Evolutionary conservation across 2,797 vertebrate genomes (phyloP).

Genomic region (Peromyscus melanophrys): DNA sequence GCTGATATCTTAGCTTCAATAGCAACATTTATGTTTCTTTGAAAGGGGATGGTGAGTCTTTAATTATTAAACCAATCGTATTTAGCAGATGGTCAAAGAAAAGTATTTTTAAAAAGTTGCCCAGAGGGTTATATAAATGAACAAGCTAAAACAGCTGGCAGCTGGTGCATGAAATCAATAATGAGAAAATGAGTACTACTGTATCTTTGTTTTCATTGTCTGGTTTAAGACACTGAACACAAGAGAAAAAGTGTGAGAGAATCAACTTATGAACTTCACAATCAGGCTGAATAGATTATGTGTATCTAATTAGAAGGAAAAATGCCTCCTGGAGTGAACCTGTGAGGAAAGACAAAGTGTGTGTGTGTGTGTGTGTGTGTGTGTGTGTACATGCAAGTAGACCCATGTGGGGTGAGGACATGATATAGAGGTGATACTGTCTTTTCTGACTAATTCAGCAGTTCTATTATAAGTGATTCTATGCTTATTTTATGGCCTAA

Average conservation of each 20-base stretch:
- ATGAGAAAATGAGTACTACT: constrained; percentile 91
- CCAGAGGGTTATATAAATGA: constrained; percentile 92
- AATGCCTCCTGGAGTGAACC: constrained; percentile 82
- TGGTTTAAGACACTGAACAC: constrained; percentile 86
- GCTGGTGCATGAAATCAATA: constrained; percentile 94
- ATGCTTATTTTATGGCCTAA: constrained; percentile 59
- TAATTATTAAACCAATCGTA: constrained; percentile 91
- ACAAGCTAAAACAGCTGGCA: constrained; percentile 91
- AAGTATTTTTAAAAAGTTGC: constrained; percentile 92
- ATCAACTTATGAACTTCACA: constrained; percentile 86
- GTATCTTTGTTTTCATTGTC: constrained; percentile 93
- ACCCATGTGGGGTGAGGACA: neutral
- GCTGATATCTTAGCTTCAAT: constrained; percentile 83
- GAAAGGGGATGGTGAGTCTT: constrained; percentile 87
- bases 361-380: fast-evolving
- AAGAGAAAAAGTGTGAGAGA: constrained; percentile 82
- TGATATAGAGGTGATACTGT: neutral
- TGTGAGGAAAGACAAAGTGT: constrained; percentile 22
- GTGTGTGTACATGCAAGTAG: neutral
- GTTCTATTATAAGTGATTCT: neutral
- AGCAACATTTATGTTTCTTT: constrained; percentile 86
- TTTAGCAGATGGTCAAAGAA: constrained; percentile 92
- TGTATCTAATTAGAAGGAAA: constrained; percentile 88
- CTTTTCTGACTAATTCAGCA: constrained; percentile 5
- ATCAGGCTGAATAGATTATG: constrained; percentile 86